Evolutionary conservation across 2,888 invertebrate genomes (phyloP).

Genomic region (Adelognathus sp.): DNA sequence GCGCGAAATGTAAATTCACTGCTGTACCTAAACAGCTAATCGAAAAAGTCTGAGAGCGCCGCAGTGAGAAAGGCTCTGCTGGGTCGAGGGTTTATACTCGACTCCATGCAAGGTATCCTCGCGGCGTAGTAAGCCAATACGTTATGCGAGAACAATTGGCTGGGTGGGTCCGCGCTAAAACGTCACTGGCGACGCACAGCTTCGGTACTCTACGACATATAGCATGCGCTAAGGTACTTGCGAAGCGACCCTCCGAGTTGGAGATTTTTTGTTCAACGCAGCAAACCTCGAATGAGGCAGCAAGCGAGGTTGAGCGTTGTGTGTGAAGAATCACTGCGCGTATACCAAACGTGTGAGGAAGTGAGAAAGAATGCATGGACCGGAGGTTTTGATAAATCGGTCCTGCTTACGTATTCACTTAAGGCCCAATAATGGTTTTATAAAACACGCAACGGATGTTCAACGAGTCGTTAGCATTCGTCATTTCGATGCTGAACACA

Average conservation of each 20-base stretch:
- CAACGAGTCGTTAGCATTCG: conserved; percentile 72
- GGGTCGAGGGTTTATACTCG: not conserved
- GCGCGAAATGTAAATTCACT: conserved; percentile 60
- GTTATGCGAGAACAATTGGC: conserved; percentile 31
- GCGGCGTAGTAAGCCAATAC: not conserved
- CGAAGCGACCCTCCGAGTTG: not conserved
- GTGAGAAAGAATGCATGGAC: conserved; percentile 7
- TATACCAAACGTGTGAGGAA: conserved; percentile 20
- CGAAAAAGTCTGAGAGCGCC: conserved; percentile 47
- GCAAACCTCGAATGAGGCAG: not conserved
- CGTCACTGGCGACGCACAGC: not conserved
- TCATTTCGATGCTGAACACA: conserved; percentile 60
- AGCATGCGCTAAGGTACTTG: not conserved
- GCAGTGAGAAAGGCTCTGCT: conserved; percentile 15
- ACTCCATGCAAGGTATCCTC: not conserved
- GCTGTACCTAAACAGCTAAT: conserved; percentile 59
- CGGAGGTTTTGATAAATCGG: conserved; percentile 74
- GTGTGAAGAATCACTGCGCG: not conserved
- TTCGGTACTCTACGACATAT: not conserved
- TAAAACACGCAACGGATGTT: conserved; percentile 69
- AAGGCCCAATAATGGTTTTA: conserved; percentile 75
- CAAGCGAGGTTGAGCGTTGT: conserved; percentile 3
- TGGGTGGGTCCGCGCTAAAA: not conserved
- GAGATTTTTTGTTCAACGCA: not conserved
- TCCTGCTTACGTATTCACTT: conserved; percentile 74